phyloP scores from a whole-genome alignment of 2,797 vertebrate species.

The Knipowitschia caucasica region DNA sequence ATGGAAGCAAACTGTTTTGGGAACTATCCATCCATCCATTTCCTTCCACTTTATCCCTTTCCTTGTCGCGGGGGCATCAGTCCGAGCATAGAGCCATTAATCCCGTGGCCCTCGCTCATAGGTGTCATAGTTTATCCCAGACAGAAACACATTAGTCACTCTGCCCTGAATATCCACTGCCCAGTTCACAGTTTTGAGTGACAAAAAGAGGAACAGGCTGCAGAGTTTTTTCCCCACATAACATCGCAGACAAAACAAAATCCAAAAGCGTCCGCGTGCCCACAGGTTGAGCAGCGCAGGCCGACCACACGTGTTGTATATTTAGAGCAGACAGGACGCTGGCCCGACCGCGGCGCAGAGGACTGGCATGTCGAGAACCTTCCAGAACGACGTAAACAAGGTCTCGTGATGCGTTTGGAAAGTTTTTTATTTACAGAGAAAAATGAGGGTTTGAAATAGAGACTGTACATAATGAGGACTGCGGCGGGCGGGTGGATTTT shows the following conservation, averaged over 20 bases:
- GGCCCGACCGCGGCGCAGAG: slow-evolving; percentile 55
- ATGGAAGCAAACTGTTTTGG: no score
- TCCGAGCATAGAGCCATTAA: no score
- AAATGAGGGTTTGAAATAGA: slow-evolving; percentile 3
- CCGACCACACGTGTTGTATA: slow-evolving; percentile 1
- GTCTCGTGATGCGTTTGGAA: slow-evolving; percentile 8
- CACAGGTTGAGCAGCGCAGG: slow-evolving; percentile 3
- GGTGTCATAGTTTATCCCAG: no score
- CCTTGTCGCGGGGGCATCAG: no score
- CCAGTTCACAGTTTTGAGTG: slow-evolving; percentile 38
- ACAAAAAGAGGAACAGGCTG: slow-evolving; percentile 8
- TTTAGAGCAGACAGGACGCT: slow-evolving; percentile 18
- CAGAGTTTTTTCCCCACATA: slow-evolving; percentile 10
- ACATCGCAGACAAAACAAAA: neutral
- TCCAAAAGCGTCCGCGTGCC: neutral
- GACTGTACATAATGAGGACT: neutral
- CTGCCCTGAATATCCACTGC: slow-evolving; percentile 30
- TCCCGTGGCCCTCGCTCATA: no score
- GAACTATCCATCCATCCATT: no score
- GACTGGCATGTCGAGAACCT: slow-evolving; percentile 59
- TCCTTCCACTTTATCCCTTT: no score
- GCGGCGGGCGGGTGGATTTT: no score
- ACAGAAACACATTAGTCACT: no score
- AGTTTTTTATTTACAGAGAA: slow-evolving; percentile 17
- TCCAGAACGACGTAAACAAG: slow-evolving; percentile 67